A percentile compares a stretch with the other conserved stretches of the same genome.
phyloP scores from a whole-genome alignment of 2,888 invertebrate species.

The Harmothoe impar region DNA sequence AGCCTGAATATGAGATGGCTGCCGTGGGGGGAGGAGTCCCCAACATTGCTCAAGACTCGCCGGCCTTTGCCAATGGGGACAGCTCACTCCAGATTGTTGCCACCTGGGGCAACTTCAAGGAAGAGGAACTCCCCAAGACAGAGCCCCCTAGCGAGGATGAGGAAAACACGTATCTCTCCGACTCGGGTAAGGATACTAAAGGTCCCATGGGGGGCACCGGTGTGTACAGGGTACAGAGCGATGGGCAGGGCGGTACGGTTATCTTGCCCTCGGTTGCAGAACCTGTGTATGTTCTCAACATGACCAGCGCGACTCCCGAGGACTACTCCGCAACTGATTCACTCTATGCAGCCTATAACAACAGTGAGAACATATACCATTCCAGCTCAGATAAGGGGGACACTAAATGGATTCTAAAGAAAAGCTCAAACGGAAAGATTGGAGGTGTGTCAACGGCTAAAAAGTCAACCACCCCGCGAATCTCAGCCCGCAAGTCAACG shows the following conservation, averaged over 20 bases:
- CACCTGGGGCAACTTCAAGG: slow-evolving; percentile 54
- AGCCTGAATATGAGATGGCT: background rate
- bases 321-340: slow-evolving; percentile 21
- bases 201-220: slow-evolving; percentile 9
- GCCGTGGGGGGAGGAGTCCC: background rate
- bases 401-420: slow-evolving; percentile 44
- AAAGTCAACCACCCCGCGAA: slow-evolving; percentile 23
- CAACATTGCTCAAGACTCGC: slow-evolving; percentile 39
- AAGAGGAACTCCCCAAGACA: slow-evolving; percentile 41
- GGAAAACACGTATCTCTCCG: background rate
- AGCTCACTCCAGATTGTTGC: slow-evolving; percentile 57
- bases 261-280: slow-evolving; percentile 44
- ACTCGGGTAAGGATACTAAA: background rate
- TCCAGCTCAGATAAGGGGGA: slow-evolving; percentile 31
- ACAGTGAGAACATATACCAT: slow-evolving; percentile 46
- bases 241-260: slow-evolving; percentile 45
- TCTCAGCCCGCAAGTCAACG: slow-evolving; percentile 47
- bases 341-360: slow-evolving; percentile 1
- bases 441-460: slow-evolving; percentile 35
- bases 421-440: slow-evolving; percentile 32
- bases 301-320: background rate
- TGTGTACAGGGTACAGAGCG: slow-evolving; percentile 46
- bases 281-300: slow-evolving; percentile 51
- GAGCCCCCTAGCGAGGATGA: slow-evolving; percentile 35
- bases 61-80: slow-evolving; percentile 60